Evolutionary conservation across 2,113 vertebrate species (phyloP).

Genomic region (Anguilla rostrata): DNA sequence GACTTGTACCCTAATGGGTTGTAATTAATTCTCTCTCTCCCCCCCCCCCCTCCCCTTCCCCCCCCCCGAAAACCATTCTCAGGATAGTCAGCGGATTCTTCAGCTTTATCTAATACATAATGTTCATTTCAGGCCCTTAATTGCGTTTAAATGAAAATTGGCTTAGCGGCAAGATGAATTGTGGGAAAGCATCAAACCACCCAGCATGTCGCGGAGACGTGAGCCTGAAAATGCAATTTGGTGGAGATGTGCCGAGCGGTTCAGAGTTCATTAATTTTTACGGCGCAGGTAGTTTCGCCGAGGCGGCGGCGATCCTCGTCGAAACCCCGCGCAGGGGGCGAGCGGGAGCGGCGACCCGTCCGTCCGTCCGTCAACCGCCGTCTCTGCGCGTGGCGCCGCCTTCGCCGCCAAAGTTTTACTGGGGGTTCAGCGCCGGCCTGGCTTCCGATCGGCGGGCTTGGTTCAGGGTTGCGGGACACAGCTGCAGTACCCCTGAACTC

Average conservation of each 20-base stretch:
- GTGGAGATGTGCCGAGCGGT: slow-evolving; percentile 79
- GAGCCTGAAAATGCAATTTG: slow-evolving; percentile 89
- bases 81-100: slow-evolving; percentile 83
- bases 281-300: slow-evolving; percentile 84
- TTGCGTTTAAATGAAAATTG: slow-evolving; percentile 95
- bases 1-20: slow-evolving; percentile 90
- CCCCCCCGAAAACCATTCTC: slow-evolving; percentile 74
- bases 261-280: slow-evolving; percentile 95
- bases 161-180: slow-evolving; percentile 89
- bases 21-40: slow-evolving; percentile 82
- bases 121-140: slow-evolving; percentile 92
- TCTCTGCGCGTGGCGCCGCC: not conserved
- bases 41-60: not conserved
- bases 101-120: slow-evolving; percentile 91
- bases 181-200: slow-evolving; percentile 86
- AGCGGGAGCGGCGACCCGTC: slow-evolving; percentile 74
- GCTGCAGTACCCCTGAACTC: not conserved
- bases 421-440: not conserved
- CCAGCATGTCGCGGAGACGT: slow-evolving; percentile 85
- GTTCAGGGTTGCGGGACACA: not conserved
- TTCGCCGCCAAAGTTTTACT: not conserved
- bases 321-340: slow-evolving; percentile 77
- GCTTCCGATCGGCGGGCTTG: not conserved
- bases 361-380: slow-evolving; percentile 15
- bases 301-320: slow-evolving; percentile 80